Evolutionary conservation across 2,797 vertebrate genomes (phyloP).

Genomic region (Dermochelys coriacea): DNA sequence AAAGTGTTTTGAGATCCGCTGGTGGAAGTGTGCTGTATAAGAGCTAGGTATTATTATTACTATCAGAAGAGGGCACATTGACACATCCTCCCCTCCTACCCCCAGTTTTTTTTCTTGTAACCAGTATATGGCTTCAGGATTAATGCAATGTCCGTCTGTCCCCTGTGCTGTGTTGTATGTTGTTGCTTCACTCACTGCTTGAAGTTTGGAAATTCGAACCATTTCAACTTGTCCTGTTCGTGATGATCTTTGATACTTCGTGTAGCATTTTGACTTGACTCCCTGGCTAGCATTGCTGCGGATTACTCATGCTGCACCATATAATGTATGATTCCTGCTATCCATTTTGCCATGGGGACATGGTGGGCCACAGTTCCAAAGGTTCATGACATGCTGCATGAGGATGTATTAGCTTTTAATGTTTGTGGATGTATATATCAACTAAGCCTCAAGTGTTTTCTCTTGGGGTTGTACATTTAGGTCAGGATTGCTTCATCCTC

Average conservation of each 20-base stretch:
- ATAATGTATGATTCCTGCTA: constrained; percentile 2
- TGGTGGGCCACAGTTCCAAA: not conserved
- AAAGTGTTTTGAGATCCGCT: not conserved
- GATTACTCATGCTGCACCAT: not conserved
- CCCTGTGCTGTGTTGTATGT: constrained; percentile 65
- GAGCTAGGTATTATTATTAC: not conserved
- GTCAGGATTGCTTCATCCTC: not conserved
- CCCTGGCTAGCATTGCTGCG: not conserved
- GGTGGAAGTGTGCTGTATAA: not conserved
- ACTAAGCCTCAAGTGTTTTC: not conserved
- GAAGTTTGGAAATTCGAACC: not conserved
- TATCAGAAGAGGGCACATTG: not conserved
- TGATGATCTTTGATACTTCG: constrained; percentile 35
- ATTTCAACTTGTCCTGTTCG: not conserved
- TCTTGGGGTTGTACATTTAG: accelerated
- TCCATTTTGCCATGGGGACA: not conserved
- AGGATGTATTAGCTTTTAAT: not conserved
- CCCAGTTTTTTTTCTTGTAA: constrained; percentile 55
- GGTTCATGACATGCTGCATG: not conserved
- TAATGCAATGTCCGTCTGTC: constrained; percentile 61
- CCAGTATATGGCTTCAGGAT: constrained; percentile 65
- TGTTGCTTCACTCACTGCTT: constrained; percentile 52
- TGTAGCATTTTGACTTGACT: not conserved
- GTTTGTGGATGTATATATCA: not conserved
- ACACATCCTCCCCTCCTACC: constrained; percentile 30